Evolutionary conservation across 2,888 invertebrate species (phyloP), one percentile per base, ranked within the genome.

Genomic region (Idaea dimidiata): DNA sequence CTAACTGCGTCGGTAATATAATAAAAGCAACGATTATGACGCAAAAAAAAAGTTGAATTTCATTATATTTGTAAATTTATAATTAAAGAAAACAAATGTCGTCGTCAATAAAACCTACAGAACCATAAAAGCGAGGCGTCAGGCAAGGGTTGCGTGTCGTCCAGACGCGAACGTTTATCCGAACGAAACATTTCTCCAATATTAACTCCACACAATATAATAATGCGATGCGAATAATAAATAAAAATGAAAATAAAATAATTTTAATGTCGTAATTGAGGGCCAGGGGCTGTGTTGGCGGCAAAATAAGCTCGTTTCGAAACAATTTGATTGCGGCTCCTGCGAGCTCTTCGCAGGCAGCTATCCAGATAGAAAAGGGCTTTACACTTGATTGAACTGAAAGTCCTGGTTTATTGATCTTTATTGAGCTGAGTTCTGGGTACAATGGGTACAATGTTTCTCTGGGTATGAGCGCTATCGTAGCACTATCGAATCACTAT

Each of bases 181-280:
- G 87, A 91, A 91, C 91, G 91, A 91, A 92, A 88, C 91, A 90
- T 92, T 92, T 92, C 91, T 85, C 90, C 91, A 89, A 91, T 92
- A 92, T 91, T 92, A 90, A 92, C 91, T 89, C 91, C 88, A 90
- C 91, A 91, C 90, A 92, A 92, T 91, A 91, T 91, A 92, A 92
- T 92, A 91, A 92, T 91, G 90, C 89, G 91, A 91, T 91, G 90
- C 91, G 91, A 92, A 92, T 91, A 92, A 92, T 92, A 91, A 91
- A 91, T 91, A 91, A 91, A 91, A 91, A 91, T 89, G 86, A 86
- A 92, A 91, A 91, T 91, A 91, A 91, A 92, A 91, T 92, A 91
- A 90, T 91, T 91, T 91, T 89, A 91, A 91, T 91, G 88, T 83
- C 89, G 91, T 91, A 91, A 91, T 92, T 91, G 89, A 75, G 83